phyloP scores from a whole-genome alignment of 2,888 invertebrate species.

The Amitus sp. region DNA sequence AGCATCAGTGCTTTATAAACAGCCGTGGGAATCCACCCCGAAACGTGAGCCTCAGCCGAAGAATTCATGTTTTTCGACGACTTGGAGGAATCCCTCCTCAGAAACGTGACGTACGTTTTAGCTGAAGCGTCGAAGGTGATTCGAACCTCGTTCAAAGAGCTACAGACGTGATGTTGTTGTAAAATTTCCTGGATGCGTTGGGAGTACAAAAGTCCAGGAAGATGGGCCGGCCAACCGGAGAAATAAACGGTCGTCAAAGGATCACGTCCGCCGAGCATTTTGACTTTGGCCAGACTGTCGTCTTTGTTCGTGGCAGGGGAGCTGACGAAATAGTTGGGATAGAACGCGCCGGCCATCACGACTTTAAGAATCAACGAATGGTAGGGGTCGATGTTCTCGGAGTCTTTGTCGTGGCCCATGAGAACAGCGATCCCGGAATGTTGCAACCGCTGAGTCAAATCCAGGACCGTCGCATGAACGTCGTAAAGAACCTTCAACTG shows the following conservation, averaged over 20 bases:
- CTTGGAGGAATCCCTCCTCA: background rate
- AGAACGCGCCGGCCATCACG: slow-evolving; percentile 88
- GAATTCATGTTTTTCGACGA: too few species aligned
- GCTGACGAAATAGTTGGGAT: slow-evolving; percentile 89
- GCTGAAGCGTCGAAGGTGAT: slow-evolving; percentile 67
- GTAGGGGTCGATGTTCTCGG: slow-evolving; percentile 61
- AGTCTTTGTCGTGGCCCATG: slow-evolving; percentile 61
- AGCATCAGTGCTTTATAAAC: slow-evolving; percentile 27
- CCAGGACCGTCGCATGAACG: slow-evolving; percentile 76
- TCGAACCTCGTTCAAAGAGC: slow-evolving; percentile 51
- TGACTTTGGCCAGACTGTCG: slow-evolving; percentile 70
- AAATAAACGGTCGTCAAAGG: slow-evolving; percentile 81
- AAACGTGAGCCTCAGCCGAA: slow-evolving; percentile 18
- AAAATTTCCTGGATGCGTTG: slow-evolving; percentile 73
- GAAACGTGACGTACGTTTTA: slow-evolving; percentile 71
- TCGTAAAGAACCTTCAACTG: slow-evolving; percentile 78
- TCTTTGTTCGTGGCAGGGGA: slow-evolving; percentile 67
- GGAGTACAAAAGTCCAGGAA: slow-evolving; percentile 78
- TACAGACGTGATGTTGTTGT: slow-evolving; percentile 53
- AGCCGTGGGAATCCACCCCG: slow-evolving; percentile 55
- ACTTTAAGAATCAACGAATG: slow-evolving; percentile 75
- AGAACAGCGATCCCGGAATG: slow-evolving; percentile 71
- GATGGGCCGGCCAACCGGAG: slow-evolving; percentile 67
- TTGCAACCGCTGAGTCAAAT: slow-evolving; percentile 73
- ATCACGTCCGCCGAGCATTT: slow-evolving; percentile 76